Percentiles rank a stretch among this genome's conserved stretches.
Evolutionary conservation across 2,888 invertebrate genomes (phyloP).

Genomic region (Elaeidobius kamerunicus): DNA sequence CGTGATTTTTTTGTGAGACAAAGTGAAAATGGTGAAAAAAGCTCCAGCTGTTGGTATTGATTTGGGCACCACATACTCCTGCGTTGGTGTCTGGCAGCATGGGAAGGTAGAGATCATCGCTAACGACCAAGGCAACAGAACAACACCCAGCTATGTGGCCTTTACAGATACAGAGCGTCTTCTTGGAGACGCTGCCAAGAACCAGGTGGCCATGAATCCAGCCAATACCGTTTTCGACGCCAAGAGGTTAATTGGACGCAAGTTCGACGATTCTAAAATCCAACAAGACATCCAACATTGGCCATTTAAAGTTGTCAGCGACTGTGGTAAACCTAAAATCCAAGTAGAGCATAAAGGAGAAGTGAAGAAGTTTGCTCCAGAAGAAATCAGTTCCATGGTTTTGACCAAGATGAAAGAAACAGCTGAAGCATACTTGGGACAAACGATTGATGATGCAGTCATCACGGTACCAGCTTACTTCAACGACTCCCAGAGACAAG

Average conservation of each 20-base stretch:
- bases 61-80: too few species aligned
- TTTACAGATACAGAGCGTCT: too few species aligned
- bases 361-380: conserved; percentile 71
- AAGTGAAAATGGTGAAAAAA: too few species aligned
- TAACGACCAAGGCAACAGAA: too few species aligned
- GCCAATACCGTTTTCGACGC: conserved; percentile 80
- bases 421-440: conserved; percentile 73
- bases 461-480: conserved; percentile 83
- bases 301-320: conserved; percentile 72
- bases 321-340: conserved; percentile 71
- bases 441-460: conserved; percentile 69
- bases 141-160: too few species aligned
- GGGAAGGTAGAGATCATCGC: too few species aligned
- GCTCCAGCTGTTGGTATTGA: too few species aligned
- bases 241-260: conserved; percentile 79
- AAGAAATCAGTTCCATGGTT: conserved; percentile 85
- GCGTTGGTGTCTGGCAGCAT: too few species aligned
- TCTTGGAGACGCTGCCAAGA: too few species aligned
- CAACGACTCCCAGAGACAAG: too few species aligned
- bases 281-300: conserved; percentile 82
- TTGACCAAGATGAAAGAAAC: conserved; percentile 80
- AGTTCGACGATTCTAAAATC: conserved; percentile 72
- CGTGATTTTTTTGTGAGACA: too few species aligned
- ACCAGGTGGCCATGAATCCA: conserved; percentile 78
- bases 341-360: conserved; percentile 72